phyloP scores from a whole-genome alignment of 1,140 invertebrate species.

The Steinernema feltiae region DNA sequence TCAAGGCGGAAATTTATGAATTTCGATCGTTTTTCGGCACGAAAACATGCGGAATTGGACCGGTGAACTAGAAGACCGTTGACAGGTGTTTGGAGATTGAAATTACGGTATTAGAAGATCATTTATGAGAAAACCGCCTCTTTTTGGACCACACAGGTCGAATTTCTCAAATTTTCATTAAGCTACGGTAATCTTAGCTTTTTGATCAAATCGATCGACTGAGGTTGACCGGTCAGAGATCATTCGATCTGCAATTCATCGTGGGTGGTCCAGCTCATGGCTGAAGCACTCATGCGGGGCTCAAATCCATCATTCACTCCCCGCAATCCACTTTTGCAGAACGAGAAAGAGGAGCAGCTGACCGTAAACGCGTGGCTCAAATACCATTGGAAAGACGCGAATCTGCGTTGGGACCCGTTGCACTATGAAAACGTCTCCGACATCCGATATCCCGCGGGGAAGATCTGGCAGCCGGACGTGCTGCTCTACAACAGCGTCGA shows the following conservation, averaged over 20 bases:
- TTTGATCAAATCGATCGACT: no score
- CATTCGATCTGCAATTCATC: no score
- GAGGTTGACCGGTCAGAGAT: no score
- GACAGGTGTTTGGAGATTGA: no score
- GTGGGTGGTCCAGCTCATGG: no score
- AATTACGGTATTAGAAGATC: no score
- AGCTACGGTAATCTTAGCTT: no score
- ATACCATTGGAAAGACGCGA: constrained; percentile 44
- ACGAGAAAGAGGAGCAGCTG: constrained; percentile 46
- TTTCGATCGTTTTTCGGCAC: neutral
- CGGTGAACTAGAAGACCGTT: no score
- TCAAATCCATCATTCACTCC: neutral
- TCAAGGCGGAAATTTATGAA: neutral
- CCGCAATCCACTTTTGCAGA: constrained; percentile 30
- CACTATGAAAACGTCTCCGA: constrained; percentile 46
- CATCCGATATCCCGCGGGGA: constrained; percentile 39
- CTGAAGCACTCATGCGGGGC: neutral
- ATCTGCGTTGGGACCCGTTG: constrained; percentile 45
- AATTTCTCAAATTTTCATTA: no score
- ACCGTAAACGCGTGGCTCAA: constrained; percentile 49
- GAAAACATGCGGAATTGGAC: no score
- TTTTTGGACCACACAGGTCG: no score
- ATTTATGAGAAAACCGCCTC: no score
- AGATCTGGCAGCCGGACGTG: constrained; percentile 45
- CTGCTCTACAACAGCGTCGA: constrained; percentile 72